Base-by-base conservation (phyloP, 2,797 vertebrate genomes). In the Lerista edwardsae region DNA sequence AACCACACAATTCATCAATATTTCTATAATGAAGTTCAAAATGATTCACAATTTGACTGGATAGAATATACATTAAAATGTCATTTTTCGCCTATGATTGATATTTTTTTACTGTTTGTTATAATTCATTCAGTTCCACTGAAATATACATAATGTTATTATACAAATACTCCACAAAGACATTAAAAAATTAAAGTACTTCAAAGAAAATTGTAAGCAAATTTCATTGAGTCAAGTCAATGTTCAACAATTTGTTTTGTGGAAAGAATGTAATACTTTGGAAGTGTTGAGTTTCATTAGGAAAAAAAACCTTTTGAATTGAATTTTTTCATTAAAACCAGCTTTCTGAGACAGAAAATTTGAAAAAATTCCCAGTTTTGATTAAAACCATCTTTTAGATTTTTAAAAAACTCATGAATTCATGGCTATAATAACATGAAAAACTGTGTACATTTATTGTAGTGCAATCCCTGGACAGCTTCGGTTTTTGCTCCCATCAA, bases 21-120 rank as follows among this genome's bases (percentile, higher is more conserved):
- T 95, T 97, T 97, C 97, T 98, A 98, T 98, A 97, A 97, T 98
- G 97, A 99, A 98, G 97, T 98, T 97, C 95, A 98, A 97, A 98
- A 98, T 97, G 96, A 97, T 96, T 97, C 97, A 97, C 97, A 97
- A 98, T 97, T 97, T 96, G 96, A 97, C 97, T 94, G 96, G 94
- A 97, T 96, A 97, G 97, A 96, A 96, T 95, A 96, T 96, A 97
- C 96, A 94, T 97, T 97, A 97, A 95, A 95, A 96, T 95, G 96
- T 96, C 94, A 95, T 96, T 97, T 95, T 95, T 93, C 83, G 95
- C 84, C 95, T 96, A 96, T 96, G 95, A 93, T 96, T 76, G 95
- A 96, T 96, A 96, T 94, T 93, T 93, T 93, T 93, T 86, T 95
- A 96, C 90, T 94, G 93, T 94, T 94, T 90, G 92, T 94, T 95